Evolutionary conservation across 2,797 vertebrate genomes (phyloP).

Genomic region (Echeneis naucrates): DNA sequence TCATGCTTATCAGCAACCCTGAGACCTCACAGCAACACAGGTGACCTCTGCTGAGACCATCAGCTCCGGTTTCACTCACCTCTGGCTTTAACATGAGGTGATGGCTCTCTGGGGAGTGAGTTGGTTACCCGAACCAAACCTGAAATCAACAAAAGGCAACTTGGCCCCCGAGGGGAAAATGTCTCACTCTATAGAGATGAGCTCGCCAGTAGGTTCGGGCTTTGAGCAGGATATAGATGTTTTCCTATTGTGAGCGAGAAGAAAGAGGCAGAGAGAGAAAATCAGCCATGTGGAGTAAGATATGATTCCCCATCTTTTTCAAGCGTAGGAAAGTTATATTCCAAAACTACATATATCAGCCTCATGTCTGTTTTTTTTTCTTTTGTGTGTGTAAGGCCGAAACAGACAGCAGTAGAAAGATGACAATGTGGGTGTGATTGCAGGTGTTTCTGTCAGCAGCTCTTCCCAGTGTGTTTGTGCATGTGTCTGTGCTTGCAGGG

Average conservation of each 20-base stretch:
- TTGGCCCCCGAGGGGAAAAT: conserved; percentile 17
- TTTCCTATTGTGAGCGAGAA: conserved; percentile 18
- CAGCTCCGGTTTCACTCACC: conserved; percentile 55
- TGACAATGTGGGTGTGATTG: conserved; percentile 27
- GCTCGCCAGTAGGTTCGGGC: conserved; percentile 35
- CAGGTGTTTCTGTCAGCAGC: conserved; percentile 31
- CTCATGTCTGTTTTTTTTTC: background rate
- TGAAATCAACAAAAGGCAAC: background rate
- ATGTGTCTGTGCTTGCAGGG: conserved; percentile 15
- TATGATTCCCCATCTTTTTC: conserved; percentile 6
- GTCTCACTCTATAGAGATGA: conserved; percentile 24
- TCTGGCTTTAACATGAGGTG: conserved; percentile 30
- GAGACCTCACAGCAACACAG: conserved; percentile 50
- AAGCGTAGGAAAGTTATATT: background rate
- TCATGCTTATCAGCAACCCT: conserved; percentile 61
- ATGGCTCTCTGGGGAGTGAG: conserved; percentile 29
- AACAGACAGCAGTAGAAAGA: background rate
- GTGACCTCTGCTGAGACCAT: conserved; percentile 54
- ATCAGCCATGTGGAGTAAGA: conserved; percentile 15
- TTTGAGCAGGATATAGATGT: conserved; percentile 37
- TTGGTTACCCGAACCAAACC: conserved; percentile 44
- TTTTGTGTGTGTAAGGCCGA: conserved; percentile 4
- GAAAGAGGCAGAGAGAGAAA: conserved; percentile 13
- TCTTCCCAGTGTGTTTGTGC: conserved; percentile 32
- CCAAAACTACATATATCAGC: conserved; percentile 8